Evolutionary conservation across 2,888 invertebrate genomes (phyloP), one percentile per base, ranked within the genome.

Genomic region (Ypsolopha scabrella): DNA sequence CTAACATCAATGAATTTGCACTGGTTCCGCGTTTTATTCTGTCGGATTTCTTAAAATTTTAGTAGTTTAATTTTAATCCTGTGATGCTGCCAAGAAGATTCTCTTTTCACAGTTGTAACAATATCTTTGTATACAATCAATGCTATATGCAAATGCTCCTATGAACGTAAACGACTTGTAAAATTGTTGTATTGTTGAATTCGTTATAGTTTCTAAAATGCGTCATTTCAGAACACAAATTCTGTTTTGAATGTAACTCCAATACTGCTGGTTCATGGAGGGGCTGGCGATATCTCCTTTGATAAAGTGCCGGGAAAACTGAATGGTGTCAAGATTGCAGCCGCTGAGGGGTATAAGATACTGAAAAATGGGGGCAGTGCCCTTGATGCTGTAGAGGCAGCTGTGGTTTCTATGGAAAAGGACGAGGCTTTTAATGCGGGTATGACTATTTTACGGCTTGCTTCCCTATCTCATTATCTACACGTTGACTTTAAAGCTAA

Each of bases 351-450:
- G 0, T 89, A 91, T 63, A 67, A 80, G 53, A 68, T 88, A 3
- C 72, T 94, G 8, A 57, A 65, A 33, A 65, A 73, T 24, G 90
- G 89, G 6, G 90, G 89, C 2, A 83, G 78, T 58, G 90, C 91
- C 1, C 59, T 94, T 33, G 92, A 94, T 67, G 94, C 94, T 1
- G 94, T 94, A 0, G 93, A 94, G 78, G 90, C 89, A n/a, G 94
- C 95, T 8, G 91, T 96, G 2, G 83, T 89, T 10, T 83, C 87
- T 24, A 90, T 96, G 91, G 95, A 96, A 74, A 88, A 92, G 58
- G 91, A 93, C 72, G 91, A 91, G 60, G 88, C 89, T 49, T 95
- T 95, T 69, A 95, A 96, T 86, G 93, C 94, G 51, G 95, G 95
- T 90, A 58, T 55, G 9, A 10, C 10, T 10, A 24, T 24, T 45